Base-by-base conservation (phyloP, 2,113 vertebrate genomes). In the Nothocercus nigrocapillus region DNA sequence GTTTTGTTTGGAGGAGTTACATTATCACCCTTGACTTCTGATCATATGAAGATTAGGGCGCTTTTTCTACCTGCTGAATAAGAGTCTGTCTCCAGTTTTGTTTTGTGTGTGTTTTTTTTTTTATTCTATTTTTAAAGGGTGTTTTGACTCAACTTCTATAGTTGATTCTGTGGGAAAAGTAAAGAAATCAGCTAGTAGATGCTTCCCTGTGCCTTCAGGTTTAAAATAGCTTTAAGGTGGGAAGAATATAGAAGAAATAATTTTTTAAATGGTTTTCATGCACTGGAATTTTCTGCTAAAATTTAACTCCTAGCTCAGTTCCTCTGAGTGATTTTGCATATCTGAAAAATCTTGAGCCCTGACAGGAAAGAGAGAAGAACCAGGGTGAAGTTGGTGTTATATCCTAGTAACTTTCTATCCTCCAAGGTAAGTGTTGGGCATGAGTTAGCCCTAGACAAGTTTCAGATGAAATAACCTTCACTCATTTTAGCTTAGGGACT, bases 381-480 rank as follows among this genome's bases (percentile, higher is more conserved):
- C 85, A 79, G 17, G 84, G 54, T 68, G 63, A 51, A 28, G 21
- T 61, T 61, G 7, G 13, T 47, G 42, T 74, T 82, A 40, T 36
- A 58, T 36, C 61, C 54, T 21, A 63, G 64, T 58, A 45, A 74
- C 25, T 89, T 93, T 67, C 54, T 7, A 12, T 67, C 22, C 42
- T 72, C 67, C 74, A 81, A 51, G 25, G 51, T n/a, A 5, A 27
- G 68, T 83, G 51, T 74, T 68, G 88, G 75, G 76, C 82, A 85
- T 69, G 61, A 70, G 32, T 51, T 83, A 93, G 72, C 85, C 59
- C 70, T 77, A 69, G 59, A 67, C 49, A 83, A 77, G 16, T 85
- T 95, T 91, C 85, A 72, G 68, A 85, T 90, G 63, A 78, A 44
- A 83, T 51, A 81, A 75, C 36, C 51, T 89, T 90, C 58, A 66